Percentiles rank a stretch among this genome's conserved stretches.
Conservation (phyloP, 2,888 invertebrate genomes). For the Euclidia mi region DNA sequence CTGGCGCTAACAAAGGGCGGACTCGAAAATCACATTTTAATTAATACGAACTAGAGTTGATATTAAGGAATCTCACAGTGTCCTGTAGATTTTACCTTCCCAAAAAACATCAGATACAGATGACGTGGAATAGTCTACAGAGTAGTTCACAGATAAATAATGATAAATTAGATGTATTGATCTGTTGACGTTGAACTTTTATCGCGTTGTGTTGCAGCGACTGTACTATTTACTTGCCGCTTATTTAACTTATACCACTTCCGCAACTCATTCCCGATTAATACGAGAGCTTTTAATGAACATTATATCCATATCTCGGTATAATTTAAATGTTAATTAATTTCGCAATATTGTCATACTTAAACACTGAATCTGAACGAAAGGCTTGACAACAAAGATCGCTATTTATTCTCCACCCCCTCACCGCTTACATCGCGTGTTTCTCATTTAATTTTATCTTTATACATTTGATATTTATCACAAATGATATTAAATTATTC, state of each 20-base stretch:
- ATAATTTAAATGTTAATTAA: slow-evolving; percentile 46
- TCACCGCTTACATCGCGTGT: not conserved
- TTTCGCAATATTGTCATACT: slow-evolving; percentile 33
- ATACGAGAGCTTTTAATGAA: slow-evolving; percentile 23
- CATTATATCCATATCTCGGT: slow-evolving; percentile 30
- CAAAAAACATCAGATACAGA: no score
- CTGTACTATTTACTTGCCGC: not conserved
- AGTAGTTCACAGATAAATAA: not conserved
- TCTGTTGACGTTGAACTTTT: not conserved
- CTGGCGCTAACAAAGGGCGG: no score
- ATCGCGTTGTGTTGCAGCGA: slow-evolving; percentile 2
- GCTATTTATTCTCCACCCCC: not conserved
- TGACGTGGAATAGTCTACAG: not conserved
- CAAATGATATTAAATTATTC: slow-evolving; percentile 1
- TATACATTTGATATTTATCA: slow-evolving; percentile 4
- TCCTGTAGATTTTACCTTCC: no score
- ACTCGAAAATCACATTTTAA: no score
- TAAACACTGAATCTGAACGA: slow-evolving; percentile 3
- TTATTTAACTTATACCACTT: not conserved
- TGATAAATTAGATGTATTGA: not conserved
- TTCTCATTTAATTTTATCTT: slow-evolving; percentile 1
- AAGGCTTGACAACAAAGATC: slow-evolving; percentile 6
- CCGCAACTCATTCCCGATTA: not conserved
- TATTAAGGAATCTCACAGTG: no score
- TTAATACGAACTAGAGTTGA: no score